phyloP scores from a whole-genome alignment of 35 echinoderm and acorn worm genomes.

The Ophioderma brevispina region DNA sequence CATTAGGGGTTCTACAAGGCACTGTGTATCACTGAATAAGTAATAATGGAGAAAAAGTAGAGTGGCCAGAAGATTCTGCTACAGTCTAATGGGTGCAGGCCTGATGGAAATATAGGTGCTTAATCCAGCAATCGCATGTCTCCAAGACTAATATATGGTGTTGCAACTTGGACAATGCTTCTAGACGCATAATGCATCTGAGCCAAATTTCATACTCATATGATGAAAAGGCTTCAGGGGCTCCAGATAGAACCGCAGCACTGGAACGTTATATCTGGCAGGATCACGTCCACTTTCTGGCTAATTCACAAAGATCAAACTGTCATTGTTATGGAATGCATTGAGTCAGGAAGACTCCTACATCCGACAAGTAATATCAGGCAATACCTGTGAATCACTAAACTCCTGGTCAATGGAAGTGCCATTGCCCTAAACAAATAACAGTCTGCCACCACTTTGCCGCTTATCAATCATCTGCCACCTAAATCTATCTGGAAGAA shows the following conservation, averaged over 20 bases:
- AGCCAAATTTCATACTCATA: not conserved
- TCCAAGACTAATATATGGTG: not conserved
- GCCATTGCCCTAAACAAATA: not conserved
- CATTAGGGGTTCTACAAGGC: not conserved
- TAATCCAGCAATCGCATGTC: not conserved
- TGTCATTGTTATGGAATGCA: not conserved
- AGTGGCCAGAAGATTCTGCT: not conserved
- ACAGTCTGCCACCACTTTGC: not conserved
- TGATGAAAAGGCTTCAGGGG: not conserved
- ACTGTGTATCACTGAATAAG: not conserved
- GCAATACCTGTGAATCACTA: not conserved
- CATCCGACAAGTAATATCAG: not conserved
- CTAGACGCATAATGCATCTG: not conserved
- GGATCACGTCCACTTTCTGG: not conserved
- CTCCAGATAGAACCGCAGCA: not conserved
- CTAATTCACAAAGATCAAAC: not conserved
- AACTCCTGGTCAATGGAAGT: not conserved
- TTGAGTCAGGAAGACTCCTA: not conserved
- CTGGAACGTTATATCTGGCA: not conserved
- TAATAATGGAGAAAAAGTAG: not conserved
- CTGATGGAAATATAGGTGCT: not conserved
- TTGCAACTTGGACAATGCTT: not conserved
- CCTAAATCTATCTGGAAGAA: not conserved
- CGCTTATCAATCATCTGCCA: not conserved
- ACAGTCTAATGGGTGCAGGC: not conserved